These are phyloP conservation scores for Epizoanthus ramosus DNA, from an alignment of 92 coral and sea anemone genomes.

Conservation along the genomic window DNA sequence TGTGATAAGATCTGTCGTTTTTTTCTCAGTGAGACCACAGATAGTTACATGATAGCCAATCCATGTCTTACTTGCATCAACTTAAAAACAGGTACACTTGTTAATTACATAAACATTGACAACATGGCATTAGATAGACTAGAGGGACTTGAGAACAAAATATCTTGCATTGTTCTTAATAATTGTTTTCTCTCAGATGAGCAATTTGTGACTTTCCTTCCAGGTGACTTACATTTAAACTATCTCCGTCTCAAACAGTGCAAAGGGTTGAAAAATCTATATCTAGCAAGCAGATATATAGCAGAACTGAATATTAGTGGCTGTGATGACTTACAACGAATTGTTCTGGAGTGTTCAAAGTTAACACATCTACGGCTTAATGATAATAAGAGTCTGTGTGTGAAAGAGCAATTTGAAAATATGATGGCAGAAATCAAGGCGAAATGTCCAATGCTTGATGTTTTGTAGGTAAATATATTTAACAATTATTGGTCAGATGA, in stretches of 20 bases:
- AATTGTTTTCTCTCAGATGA: constrained; percentile 30
- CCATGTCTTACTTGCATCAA: neutral
- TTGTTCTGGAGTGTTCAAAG: constrained; percentile 41
- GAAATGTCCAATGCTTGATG: constrained; percentile 27
- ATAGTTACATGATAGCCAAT: neutral
- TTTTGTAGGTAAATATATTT: neutral
- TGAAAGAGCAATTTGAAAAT: constrained; percentile 24
- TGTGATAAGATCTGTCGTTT: constrained; percentile 33
- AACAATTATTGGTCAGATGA: too few relatives aligned
- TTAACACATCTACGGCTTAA: constrained; percentile 30
- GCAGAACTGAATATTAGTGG: constrained; percentile 32
- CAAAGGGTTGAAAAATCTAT: neutral
- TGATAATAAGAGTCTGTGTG: constrained; percentile 21
- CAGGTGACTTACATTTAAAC: constrained; percentile 32
- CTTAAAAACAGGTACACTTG: constrained; percentile 43
- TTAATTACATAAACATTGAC: constrained; percentile 45
- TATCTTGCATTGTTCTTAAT: constrained; percentile 17
- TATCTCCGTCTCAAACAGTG: constrained; percentile 21
- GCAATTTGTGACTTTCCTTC: constrained; percentile 32
- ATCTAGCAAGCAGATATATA: constrained; percentile 18
- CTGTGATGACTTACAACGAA: constrained; percentile 29
- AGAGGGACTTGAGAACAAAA: constrained; percentile 28
- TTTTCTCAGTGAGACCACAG: constrained; percentile 44
- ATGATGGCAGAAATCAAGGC: constrained; percentile 41
- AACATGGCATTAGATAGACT: constrained; percentile 34